A percentile compares a stretch with the other conserved stretches of the same genome.
Evolutionary conservation across 2,797 vertebrate genomes (phyloP).

Genomic region (Erithacus rubecula): DNA sequence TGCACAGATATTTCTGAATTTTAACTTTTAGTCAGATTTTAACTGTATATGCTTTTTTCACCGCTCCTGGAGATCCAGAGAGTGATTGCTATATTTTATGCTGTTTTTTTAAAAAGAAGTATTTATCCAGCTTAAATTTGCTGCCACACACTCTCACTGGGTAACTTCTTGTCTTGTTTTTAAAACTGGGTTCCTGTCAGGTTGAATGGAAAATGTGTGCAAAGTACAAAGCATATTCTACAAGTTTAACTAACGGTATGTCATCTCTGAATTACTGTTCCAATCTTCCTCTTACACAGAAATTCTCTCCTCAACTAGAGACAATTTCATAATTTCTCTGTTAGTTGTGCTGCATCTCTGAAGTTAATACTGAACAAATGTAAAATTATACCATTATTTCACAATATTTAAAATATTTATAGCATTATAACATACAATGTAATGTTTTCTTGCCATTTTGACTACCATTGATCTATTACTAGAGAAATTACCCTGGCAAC

Average conservation of each 20-base stretch:
- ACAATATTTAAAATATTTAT: neutral
- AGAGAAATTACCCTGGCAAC: neutral
- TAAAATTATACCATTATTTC: neutral
- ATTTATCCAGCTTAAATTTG: neutral
- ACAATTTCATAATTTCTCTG: neutral
- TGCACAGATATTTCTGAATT: neutral
- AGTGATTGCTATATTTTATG: neutral
- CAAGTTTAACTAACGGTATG: neutral
- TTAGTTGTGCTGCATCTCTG: neutral
- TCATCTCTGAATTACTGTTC: neutral
- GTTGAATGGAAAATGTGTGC: neutral
- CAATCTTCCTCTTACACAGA: neutral
- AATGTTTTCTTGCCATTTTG: neutral
- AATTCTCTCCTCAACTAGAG: neutral
- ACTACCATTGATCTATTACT: neutral
- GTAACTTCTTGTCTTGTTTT: neutral
- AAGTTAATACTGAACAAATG: neutral
- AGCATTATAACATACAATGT: neutral
- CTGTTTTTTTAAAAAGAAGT: neutral
- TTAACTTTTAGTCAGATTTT: neutral
- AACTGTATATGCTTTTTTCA: neutral
- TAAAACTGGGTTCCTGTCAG: neutral
- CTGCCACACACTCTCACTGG: neutral
- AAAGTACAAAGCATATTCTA: neutral
- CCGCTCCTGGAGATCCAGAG: accelerated